These are phyloP conservation scores for Trematomus loennbergii DNA, from an alignment of 2,113 vertebrate species.

Conservation along the genomic window DNA sequence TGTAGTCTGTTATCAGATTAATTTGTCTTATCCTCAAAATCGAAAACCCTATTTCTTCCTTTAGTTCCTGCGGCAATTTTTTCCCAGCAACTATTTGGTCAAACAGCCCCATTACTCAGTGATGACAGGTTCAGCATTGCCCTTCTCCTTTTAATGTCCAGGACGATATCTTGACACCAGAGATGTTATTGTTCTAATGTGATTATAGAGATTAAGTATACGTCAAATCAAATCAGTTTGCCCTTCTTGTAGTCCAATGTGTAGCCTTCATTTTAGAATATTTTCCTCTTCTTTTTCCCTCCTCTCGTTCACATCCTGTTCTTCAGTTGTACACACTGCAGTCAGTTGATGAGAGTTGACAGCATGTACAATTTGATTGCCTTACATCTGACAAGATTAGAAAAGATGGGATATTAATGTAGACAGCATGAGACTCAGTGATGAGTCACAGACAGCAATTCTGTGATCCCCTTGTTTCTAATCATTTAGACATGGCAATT, in stretches of 20 bases:
- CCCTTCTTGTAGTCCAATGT: slow-evolving; percentile 5
- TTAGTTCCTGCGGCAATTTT: not conserved
- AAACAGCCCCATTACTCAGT: not conserved
- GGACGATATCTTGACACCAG: slow-evolving; percentile 31
- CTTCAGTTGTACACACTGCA: slow-evolving; percentile 49
- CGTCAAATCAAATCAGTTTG: slow-evolving; percentile 49
- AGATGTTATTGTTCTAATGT: slow-evolving; percentile 38
- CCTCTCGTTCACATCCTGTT: slow-evolving; percentile 45
- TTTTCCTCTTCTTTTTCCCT: slow-evolving; percentile 1
- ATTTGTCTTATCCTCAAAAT: not conserved
- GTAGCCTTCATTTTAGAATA: slow-evolving; percentile 14
- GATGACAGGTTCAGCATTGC: slow-evolving; percentile 1
- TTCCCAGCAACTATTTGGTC: not conserved
- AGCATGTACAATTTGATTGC: slow-evolving; percentile 60
- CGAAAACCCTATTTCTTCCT: not conserved
- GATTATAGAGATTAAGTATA: slow-evolving; percentile 38
- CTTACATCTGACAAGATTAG: slow-evolving; percentile 50
- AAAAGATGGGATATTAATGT: slow-evolving; percentile 67
- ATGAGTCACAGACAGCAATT: slow-evolving; percentile 71
- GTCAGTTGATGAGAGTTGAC: slow-evolving; percentile 69
- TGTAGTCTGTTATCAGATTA: not conserved
- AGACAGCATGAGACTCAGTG: slow-evolving; percentile 59
- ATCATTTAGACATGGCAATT: slow-evolving; percentile 65
- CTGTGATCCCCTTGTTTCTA: slow-evolving; percentile 47
- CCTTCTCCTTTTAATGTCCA: slow-evolving; percentile 30